A percentile compares a stretch with the other conserved stretches of the same genome.
These are phyloP conservation scores for Noctilio leporinus DNA, from an alignment of 2,113 vertebrate species.

Conservation along the genomic window DNA sequence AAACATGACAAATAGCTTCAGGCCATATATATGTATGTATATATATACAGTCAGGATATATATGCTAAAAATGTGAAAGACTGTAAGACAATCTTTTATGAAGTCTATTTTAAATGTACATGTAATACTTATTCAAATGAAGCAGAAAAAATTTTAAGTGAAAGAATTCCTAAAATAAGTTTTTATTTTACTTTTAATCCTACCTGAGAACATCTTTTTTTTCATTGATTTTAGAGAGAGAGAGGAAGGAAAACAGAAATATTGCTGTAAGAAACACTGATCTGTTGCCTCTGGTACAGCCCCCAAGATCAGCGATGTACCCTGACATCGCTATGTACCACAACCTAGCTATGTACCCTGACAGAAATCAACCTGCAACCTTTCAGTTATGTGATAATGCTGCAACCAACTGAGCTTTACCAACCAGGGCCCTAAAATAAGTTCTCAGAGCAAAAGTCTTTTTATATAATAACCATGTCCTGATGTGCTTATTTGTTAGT, in stretches of 20 bases:
- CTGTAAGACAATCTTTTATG: background rate
- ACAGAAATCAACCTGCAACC: too few species aligned
- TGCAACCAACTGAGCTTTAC: too few species aligned
- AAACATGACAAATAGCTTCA: background rate
- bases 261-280: too few species aligned
- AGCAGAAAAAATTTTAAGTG: background rate
- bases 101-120: background rate
- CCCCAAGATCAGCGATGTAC: too few species aligned
- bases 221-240: too few species aligned
- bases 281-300: too few species aligned
- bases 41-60: too few species aligned
- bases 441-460: background rate
- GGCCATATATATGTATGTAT: background rate
- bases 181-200: background rate
- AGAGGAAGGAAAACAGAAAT: too few species aligned
- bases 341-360: too few species aligned
- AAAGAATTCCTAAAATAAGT: background rate
- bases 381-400: too few species aligned
- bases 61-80: background rate
- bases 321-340: too few species aligned
- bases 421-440: background rate
- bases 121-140: background rate
- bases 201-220: too few species aligned
- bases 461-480: background rate
- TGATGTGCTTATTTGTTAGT: background rate